A percentile compares a stretch with the other conserved stretches of the same genome.
Evolutionary conservation across 1,140 invertebrate species (phyloP).

Genomic region (Lepidurus apus): DNA sequence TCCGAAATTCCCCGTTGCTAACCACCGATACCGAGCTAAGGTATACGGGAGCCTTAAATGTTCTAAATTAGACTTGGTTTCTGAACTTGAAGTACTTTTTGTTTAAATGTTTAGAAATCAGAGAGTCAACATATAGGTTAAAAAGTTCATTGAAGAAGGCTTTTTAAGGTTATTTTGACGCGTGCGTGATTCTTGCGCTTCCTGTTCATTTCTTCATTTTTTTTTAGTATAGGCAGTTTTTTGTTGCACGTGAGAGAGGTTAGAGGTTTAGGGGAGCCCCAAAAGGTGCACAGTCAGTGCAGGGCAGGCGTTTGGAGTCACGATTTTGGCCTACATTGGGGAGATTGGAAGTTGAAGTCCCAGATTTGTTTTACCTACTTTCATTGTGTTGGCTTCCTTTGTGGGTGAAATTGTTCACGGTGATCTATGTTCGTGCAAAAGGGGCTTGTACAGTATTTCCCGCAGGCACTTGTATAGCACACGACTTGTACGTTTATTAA

Average conservation of each 20-base stretch:
- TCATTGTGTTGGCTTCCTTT: background rate
- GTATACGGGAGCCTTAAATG: too few species aligned
- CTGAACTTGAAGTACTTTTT: too few species aligned
- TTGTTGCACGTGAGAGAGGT: background rate
- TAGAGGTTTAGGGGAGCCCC: background rate
- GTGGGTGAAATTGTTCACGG: background rate
- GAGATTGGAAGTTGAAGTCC: background rate
- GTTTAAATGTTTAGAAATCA: too few species aligned
- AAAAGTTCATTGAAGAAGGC: too few species aligned
- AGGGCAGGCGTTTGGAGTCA: background rate
- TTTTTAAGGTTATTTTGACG: too few species aligned
- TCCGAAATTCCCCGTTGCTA: too few species aligned
- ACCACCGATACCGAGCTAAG: too few species aligned
- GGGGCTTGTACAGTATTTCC: background rate
- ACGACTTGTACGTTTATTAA: too few species aligned
- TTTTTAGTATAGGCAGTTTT: background rate
- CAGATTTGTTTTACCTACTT: background rate
- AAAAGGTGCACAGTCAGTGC: background rate
- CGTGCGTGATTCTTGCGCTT: background rate
- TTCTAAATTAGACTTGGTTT: too few species aligned
- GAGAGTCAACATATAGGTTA: too few species aligned
- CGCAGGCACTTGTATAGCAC: too few species aligned
- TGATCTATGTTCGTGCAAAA: conserved; percentile 8
- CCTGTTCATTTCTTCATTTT: background rate
- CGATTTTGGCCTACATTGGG: background rate